These are phyloP conservation scores for Halcyon chelicuti DNA, from an alignment of 2,797 vertebrate genomes.

Conservation along the genomic window DNA sequence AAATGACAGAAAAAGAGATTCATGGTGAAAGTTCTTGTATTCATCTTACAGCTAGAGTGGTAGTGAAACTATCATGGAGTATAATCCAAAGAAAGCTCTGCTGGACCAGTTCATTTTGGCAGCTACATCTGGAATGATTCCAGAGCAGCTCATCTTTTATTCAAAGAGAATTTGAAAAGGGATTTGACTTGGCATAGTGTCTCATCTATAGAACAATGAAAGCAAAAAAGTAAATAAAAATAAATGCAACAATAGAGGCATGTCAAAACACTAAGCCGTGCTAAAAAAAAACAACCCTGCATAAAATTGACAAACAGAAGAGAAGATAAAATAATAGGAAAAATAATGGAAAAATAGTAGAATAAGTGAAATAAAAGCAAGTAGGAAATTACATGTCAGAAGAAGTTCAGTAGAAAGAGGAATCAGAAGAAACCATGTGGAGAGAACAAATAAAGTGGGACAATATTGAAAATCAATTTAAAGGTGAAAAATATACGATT, in stretches of 20 bases:
- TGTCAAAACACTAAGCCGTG: constrained; percentile 31
- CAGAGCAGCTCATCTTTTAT: constrained; percentile 72
- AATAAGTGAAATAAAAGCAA: constrained; percentile 28
- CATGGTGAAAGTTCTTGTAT: neutral
- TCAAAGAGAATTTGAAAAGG: constrained; percentile 63
- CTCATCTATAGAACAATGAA: constrained; percentile 53
- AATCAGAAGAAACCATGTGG: constrained; percentile 1
- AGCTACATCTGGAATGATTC: constrained; percentile 57
- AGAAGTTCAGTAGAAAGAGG: neutral
- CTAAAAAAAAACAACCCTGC: neutral
- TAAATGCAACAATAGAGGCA: constrained; percentile 67
- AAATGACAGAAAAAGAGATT: neutral
- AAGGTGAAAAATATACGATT: constrained; percentile 21
- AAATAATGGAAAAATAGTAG: constrained; percentile 28
- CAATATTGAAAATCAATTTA: constrained; percentile 54
- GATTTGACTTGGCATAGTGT: constrained; percentile 67
- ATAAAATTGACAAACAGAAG: constrained; percentile 57
- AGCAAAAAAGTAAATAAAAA: constrained; percentile 65
- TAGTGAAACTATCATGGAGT: neutral
- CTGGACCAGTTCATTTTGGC: constrained; percentile 48
- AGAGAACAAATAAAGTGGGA: constrained; percentile 47
- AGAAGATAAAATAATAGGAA: constrained; percentile 48
- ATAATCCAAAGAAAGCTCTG: constrained; percentile 6
- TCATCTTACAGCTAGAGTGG: neutral
- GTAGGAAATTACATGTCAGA: constrained; percentile 42